Evolutionary conservation across 2,888 invertebrate species (phyloP).

Genomic region (Drosophila subsilvestris): DNA sequence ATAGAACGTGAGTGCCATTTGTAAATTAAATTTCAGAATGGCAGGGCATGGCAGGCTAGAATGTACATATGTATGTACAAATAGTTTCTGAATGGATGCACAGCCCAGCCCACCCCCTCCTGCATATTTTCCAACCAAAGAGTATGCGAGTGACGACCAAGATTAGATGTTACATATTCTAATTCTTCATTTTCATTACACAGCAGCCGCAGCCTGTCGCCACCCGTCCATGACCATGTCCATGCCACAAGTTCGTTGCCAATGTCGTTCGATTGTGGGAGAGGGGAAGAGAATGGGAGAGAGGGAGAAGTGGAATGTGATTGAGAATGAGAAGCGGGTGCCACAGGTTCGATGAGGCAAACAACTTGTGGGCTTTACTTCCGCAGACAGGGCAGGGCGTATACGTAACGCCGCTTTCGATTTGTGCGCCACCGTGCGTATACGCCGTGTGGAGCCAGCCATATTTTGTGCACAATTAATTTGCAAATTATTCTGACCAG

Average conservation of each 20-base stretch:
- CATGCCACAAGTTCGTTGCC: slow-evolving; percentile 59
- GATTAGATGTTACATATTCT: neutral
- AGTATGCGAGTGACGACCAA: neutral
- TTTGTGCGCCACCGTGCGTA: slow-evolving; percentile 17
- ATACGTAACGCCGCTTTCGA: neutral
- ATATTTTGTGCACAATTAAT: slow-evolving; percentile 41
- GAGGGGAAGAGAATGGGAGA: neutral
- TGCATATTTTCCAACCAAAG: neutral
- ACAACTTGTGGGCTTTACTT: neutral
- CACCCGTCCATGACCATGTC: slow-evolving; percentile 28
- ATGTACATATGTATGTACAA: no score
- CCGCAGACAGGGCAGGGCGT: neutral
- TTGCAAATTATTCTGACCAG: slow-evolving; percentile 3
- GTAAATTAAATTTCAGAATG: neutral
- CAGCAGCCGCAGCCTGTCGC: slow-evolving; percentile 8
- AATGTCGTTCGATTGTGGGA: slow-evolving; percentile 59
- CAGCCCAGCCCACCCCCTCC: neutral
- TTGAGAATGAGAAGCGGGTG: neutral
- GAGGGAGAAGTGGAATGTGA: neutral
- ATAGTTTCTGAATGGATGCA: neutral
- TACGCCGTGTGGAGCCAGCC: slow-evolving; percentile 33
- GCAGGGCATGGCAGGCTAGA: no score
- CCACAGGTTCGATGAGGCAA: slow-evolving; percentile 2
- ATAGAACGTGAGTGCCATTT: slow-evolving; percentile 27
- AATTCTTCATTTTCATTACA: slow-evolving; percentile 11